Conservation (phyloP, 2,113 vertebrate genomes). For the Rhea pennata region DNA sequence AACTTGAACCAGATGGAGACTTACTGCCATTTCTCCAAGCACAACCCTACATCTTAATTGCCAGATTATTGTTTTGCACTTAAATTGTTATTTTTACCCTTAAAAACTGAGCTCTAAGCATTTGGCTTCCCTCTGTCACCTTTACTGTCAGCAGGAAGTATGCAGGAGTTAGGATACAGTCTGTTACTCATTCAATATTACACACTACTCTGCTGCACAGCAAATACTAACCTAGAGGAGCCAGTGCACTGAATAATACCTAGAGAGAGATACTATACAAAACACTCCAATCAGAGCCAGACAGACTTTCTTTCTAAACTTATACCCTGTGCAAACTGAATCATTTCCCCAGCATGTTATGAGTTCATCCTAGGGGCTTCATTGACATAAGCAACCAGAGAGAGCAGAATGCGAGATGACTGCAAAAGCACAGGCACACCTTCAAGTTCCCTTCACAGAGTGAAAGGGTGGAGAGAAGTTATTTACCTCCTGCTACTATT, state of each 20-base stretch:
- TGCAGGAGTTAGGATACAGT: not conserved
- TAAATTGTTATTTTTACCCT: not conserved
- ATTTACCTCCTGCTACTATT: not conserved
- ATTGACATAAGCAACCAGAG: rapidly evolving
- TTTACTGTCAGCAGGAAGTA: not conserved
- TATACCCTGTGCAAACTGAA: rapidly evolving
- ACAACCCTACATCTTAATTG: not conserved
- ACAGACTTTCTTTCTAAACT: not conserved
- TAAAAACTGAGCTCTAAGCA: not conserved
- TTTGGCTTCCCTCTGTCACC: not conserved
- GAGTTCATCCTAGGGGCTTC: not conserved
- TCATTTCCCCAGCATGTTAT: rapidly evolving
- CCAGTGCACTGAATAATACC: not conserved
- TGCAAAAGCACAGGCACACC: not conserved
- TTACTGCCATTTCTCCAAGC: not conserved
- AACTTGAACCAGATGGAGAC: not conserved
- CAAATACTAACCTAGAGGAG: not conserved
- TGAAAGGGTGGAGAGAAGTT: rapidly evolving
- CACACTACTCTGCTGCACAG: not conserved
- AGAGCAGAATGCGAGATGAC: rapidly evolving
- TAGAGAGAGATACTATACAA: too few relatives aligned
- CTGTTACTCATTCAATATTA: not conserved
- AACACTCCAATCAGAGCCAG: not conserved
- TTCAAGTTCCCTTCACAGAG: rapidly evolving
- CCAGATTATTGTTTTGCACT: not conserved